A percentile compares a stretch with the other conserved stretches of the same genome.
These are phyloP conservation scores for Hyaena hyaena DNA, from an alignment of 2,113 vertebrate genomes.

Conservation along the genomic window DNA sequence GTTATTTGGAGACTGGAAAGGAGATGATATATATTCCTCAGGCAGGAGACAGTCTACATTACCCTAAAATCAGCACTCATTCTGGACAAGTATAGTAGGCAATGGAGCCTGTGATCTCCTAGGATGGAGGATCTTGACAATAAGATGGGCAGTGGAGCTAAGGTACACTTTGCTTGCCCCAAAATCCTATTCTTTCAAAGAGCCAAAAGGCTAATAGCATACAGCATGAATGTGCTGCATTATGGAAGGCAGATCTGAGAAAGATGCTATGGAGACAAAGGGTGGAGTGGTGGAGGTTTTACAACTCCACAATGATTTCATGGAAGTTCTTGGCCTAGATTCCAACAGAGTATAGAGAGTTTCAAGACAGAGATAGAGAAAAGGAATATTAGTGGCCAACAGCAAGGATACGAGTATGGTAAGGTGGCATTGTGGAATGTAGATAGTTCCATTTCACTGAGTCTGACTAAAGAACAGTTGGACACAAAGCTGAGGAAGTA, in stretches of 20 bases:
- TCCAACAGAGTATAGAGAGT: background rate
- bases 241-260: background rate
- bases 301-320: background rate
- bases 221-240: accelerated
- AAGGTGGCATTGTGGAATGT: background rate
- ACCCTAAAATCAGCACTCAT: too few relatives aligned
- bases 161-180: accelerated
- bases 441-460: background rate
- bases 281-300: accelerated
- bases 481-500: background rate
- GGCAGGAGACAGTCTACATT: background rate
- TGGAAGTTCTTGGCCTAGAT: background rate
- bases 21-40: background rate
- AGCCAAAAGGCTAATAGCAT: accelerated
- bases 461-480: background rate
- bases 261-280: background rate
- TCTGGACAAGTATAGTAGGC: background rate
- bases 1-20: background rate
- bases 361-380: background rate
- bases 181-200: background rate
- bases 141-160: background rate
- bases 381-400: background rate
- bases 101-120: background rate
- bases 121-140: accelerated
- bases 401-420: accelerated